Evolutionary conservation across 2,888 invertebrate genomes (phyloP).

Genomic region (Lamellibrachia satsuma): DNA sequence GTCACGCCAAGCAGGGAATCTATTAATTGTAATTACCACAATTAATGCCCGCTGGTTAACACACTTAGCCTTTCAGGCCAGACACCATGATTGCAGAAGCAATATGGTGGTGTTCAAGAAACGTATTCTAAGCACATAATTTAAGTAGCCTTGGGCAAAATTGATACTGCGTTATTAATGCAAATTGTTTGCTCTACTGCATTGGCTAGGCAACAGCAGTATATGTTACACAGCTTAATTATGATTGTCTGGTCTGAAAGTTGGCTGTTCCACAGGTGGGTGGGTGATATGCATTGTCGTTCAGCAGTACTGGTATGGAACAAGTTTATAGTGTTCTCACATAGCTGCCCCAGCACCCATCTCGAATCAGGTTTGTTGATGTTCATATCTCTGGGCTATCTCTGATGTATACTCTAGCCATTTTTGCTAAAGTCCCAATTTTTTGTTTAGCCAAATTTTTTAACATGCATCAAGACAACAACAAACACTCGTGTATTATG

Average conservation of each 20-base stretch:
- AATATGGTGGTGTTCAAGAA: not conserved
- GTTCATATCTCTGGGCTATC: too few relatives aligned
- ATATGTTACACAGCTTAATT: not conserved
- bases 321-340: not conserved
- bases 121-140: not conserved
- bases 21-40: not conserved
- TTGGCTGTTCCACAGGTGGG: not conserved
- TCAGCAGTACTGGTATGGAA: not conserved
- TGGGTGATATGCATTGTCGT: not conserved
- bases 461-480: too few relatives aligned
- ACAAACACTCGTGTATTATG: too few relatives aligned
- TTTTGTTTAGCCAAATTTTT: too few relatives aligned
- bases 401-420: too few relatives aligned
- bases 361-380: too few relatives aligned
- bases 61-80: not conserved
- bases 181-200: not conserved
- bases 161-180: slow-evolving; percentile 13
- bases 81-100: not conserved
- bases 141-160: not conserved
- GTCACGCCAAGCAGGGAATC: not conserved
- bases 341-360: not conserved
- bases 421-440: too few relatives aligned
- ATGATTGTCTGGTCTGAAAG: not conserved
- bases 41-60: not conserved
- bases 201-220: not conserved